phyloP scores from a whole-genome alignment of 2,888 invertebrate genomes.

The Capitulum mitella region DNA sequence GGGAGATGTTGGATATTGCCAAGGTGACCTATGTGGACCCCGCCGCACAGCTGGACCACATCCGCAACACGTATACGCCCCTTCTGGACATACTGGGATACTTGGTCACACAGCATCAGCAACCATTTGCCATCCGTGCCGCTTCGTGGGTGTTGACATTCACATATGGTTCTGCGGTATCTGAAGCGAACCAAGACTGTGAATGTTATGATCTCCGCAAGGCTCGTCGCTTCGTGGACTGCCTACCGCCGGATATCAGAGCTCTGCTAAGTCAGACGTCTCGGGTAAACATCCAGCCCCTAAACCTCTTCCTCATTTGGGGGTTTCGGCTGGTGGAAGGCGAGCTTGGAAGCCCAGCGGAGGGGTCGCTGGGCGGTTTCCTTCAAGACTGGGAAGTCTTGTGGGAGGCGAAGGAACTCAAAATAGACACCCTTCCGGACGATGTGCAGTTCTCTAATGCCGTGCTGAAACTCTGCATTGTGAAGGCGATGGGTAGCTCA shows the following conservation, averaged over 20 bases:
- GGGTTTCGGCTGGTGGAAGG: not conserved
- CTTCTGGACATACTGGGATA: not conserved
- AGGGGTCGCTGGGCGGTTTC: not conserved
- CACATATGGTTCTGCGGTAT: not conserved
- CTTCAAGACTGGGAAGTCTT: not conserved
- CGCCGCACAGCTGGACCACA: not conserved
- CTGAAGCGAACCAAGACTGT: not conserved
- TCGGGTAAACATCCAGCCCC: not conserved
- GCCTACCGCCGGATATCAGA: not conserved
- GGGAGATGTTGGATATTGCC: too few relatives aligned
- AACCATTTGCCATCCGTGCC: not conserved
- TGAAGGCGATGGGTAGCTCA: not conserved
- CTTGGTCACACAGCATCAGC: not conserved
- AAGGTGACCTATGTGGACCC: not conserved
- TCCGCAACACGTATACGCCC: not conserved
- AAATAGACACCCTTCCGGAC: not conserved
- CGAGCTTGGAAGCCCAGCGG: not conserved
- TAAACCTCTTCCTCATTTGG: not conserved
- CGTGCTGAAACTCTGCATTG: not conserved
- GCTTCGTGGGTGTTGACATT: not conserved
- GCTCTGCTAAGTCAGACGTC: not conserved
- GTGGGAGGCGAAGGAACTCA: not conserved
- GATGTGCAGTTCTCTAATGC: not conserved
- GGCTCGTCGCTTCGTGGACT: not conserved
- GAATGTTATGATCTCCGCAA: not conserved